These are phyloP conservation scores for Ellobium chinense DNA, from an alignment of 2,888 invertebrate genomes.

Conservation along the genomic window DNA sequence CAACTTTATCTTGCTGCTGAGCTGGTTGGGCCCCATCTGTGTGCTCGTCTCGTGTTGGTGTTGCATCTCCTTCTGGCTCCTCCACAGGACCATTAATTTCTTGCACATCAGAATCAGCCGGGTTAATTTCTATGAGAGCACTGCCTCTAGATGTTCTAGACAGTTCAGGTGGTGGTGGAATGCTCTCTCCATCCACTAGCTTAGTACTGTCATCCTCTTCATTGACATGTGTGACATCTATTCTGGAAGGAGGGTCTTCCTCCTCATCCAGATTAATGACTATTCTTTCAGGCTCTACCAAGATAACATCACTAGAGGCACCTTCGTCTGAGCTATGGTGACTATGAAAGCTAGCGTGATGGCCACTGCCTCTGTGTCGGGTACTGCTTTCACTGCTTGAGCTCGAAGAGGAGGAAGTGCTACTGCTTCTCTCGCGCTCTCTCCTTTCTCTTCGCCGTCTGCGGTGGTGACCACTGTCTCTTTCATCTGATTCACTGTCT, in stretches of 20 bases:
- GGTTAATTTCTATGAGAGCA: constrained; percentile 41
- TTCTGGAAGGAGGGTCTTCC: constrained; percentile 39
- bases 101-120: neutral
- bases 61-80: constrained; percentile 32
- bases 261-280: constrained; percentile 45
- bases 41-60: constrained; percentile 40
- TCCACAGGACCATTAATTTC: constrained; percentile 21
- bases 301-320: constrained; percentile 45
- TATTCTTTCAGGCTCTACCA: constrained; percentile 44
- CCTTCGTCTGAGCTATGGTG: constrained; percentile 39
- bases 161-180: constrained; percentile 29
- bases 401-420: constrained; percentile 20
- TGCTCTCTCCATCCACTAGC: constrained; percentile 35
- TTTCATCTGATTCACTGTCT: constrained; percentile 24
- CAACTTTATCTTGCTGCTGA: constrained; percentile 33
- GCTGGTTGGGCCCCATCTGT: neutral
- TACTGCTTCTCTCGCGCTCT: constrained; percentile 28
- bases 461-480: constrained; percentile 19
- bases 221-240: constrained; percentile 30
- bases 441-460: constrained; percentile 35
- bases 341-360: neutral
- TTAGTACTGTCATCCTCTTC: constrained; percentile 31
- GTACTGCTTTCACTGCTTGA: constrained; percentile 13
- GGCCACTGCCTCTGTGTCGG: neutral
- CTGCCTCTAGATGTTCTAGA: constrained; percentile 16